A percentile compares a stretch with the other conserved stretches of the same genome.
phyloP scores from a whole-genome alignment of 2,888 invertebrate genomes.

The Acanthosoma haemorrhoidale region DNA sequence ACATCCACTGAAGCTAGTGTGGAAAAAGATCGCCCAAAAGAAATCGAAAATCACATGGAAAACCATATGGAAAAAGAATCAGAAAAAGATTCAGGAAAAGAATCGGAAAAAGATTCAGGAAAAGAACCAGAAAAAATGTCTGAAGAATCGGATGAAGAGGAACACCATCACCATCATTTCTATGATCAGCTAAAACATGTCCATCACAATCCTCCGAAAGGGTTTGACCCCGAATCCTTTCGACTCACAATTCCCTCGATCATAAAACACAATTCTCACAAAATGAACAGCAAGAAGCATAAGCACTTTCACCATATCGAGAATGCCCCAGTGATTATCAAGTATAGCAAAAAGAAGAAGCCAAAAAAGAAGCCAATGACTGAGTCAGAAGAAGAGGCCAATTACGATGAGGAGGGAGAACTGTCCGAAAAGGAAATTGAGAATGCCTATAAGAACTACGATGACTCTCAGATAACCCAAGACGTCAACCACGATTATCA shows the following conservation, averaged over 20 bases:
- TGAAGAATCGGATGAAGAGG: constrained; percentile 20
- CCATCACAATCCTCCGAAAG: constrained; percentile 31
- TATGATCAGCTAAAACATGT: constrained; percentile 34
- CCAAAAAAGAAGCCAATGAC: background rate
- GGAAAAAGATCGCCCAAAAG: background rate
- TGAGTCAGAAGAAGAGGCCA: constrained; percentile 33
- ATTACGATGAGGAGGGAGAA: constrained; percentile 33
- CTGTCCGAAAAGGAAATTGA: constrained; percentile 36
- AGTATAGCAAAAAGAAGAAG: constrained; percentile 17
- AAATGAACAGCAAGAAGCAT: constrained; percentile 24
- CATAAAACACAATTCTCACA: background rate
- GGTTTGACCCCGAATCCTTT: constrained; percentile 29
- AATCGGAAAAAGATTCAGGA: constrained; percentile 9
- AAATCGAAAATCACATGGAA: background rate
- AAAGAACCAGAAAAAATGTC: background rate
- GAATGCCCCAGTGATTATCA: constrained; percentile 29
- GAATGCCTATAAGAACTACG: constrained; percentile 35
- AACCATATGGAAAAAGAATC: background rate
- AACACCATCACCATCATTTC: constrained; percentile 36
- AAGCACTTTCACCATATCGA: constrained; percentile 37
- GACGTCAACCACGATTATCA: constrained; percentile 21
- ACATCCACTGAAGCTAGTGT: background rate
- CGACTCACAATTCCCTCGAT: constrained; percentile 30
- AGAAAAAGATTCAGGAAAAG: constrained; percentile 16
- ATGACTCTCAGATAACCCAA: constrained; percentile 30